These are phyloP conservation scores for Clostera curtula DNA, from an alignment of 2,888 invertebrate genomes.

Conservation along the genomic window DNA sequence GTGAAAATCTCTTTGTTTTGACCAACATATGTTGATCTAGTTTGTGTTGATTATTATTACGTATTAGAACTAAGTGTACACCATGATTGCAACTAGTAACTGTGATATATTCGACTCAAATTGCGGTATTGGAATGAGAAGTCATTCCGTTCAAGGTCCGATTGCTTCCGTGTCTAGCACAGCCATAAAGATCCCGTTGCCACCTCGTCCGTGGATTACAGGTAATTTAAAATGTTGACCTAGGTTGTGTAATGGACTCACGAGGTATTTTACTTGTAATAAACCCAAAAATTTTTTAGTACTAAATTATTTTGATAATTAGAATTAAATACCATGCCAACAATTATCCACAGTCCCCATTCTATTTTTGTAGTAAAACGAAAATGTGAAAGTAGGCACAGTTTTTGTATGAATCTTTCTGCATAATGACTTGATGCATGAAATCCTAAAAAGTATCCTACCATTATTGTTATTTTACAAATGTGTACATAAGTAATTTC, in stretches of 20 bases:
- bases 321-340: too few relatives aligned
- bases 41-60: conserved; percentile 39
- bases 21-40: conserved; percentile 55
- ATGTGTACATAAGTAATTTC: too few relatives aligned
- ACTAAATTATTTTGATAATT: too few relatives aligned
- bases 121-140: conserved; percentile 39
- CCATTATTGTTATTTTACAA: too few relatives aligned
- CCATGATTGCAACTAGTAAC: conserved; percentile 44
- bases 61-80: conserved; percentile 18
- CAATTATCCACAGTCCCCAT: too few relatives aligned
- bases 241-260: conserved; percentile 18
- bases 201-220: conserved; percentile 67
- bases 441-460: too few relatives aligned
- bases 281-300: too few relatives aligned
- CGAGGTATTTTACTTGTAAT: conserved; percentile 7
- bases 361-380: too few relatives aligned
- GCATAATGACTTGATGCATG: too few relatives aligned
- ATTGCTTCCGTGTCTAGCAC: conserved; percentile 45
- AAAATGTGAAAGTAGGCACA: too few relatives aligned
- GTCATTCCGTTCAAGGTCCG: conserved; percentile 64
- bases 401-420: too few relatives aligned
- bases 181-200: conserved; percentile 67
- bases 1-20: conserved; percentile 42
- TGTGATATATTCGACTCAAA: conserved; percentile 29
- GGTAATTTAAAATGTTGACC: conserved; percentile 49